These are phyloP conservation scores for Cheilosia vernalis DNA, from an alignment of 2,888 invertebrate genomes.

Conservation along the genomic window DNA sequence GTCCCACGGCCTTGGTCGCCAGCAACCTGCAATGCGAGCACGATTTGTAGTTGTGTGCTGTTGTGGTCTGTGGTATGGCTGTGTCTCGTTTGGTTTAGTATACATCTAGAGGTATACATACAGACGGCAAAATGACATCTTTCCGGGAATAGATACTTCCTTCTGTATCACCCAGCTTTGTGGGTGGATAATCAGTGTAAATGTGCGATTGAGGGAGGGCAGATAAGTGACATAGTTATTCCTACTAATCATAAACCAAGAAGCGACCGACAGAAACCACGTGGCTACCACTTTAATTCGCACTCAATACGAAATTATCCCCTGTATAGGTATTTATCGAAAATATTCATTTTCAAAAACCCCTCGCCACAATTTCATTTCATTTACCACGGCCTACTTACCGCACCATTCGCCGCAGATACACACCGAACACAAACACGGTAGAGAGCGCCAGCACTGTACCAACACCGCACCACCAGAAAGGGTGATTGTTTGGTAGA, in stretches of 20 bases:
- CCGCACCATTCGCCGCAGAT: constrained; percentile 23
- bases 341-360: constrained; percentile 8
- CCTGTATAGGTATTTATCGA: neutral
- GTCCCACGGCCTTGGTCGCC: constrained; percentile 4
- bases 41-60: constrained; percentile 20
- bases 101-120: neutral
- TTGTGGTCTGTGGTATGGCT: neutral
- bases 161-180: constrained; percentile 1
- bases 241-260: too few species aligned
- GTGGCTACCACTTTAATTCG: constrained; percentile 1
- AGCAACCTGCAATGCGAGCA: neutral
- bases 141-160: constrained; percentile 4
- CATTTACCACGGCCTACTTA: constrained; percentile 17
- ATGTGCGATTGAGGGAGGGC: constrained; percentile 9
- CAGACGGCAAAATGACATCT: constrained; percentile 25
- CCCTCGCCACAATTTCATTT: constrained; percentile 51
- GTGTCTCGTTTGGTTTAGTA: neutral
- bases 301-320: constrained; percentile 24
- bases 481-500: constrained; percentile 54
- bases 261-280: too few species aligned
- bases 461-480: constrained; percentile 14
- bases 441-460: constrained; percentile 5
- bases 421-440: constrained; percentile 13
- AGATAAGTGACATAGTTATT: too few species aligned
- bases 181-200: constrained; percentile 45